Percentiles rank a stretch among this genome's conserved stretches.
These are phyloP conservation scores for Alectura lathami DNA, from an alignment of 2,113 vertebrate species.

Conservation along the genomic window DNA sequence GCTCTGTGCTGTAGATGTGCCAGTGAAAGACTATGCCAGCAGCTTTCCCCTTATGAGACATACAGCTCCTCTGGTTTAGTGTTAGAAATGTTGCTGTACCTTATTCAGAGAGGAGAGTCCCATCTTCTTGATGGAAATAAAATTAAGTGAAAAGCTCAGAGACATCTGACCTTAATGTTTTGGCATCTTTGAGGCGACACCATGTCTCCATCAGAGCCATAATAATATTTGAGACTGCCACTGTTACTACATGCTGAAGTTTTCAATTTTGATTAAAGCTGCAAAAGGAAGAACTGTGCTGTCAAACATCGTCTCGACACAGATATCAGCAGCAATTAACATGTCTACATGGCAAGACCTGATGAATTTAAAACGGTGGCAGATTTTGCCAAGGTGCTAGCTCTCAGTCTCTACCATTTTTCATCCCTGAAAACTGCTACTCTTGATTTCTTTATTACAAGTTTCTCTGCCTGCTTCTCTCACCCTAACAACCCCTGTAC, in stretches of 20 bases:
- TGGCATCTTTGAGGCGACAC: background rate
- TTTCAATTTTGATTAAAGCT: background rate
- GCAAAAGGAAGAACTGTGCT: background rate
- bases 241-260: background rate
- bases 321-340: background rate
- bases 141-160: background rate
- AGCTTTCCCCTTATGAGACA: background rate
- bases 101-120: fast-evolving
- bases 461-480: background rate
- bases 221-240: background rate
- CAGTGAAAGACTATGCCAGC: background rate
- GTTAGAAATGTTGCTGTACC: background rate
- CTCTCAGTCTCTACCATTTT: background rate
- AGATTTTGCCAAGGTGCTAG: background rate
- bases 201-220: background rate
- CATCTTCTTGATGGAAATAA: background rate
- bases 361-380: background rate
- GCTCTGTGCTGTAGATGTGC: background rate
- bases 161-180: background rate
- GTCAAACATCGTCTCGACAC: background rate
- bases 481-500: background rate
- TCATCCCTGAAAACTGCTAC: background rate
- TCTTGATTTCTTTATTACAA: background rate
- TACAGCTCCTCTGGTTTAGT: background rate
- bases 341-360: background rate